Base-by-base conservation (phyloP, 2,113 vertebrate species). In the Camelus bactrianus region DNA sequence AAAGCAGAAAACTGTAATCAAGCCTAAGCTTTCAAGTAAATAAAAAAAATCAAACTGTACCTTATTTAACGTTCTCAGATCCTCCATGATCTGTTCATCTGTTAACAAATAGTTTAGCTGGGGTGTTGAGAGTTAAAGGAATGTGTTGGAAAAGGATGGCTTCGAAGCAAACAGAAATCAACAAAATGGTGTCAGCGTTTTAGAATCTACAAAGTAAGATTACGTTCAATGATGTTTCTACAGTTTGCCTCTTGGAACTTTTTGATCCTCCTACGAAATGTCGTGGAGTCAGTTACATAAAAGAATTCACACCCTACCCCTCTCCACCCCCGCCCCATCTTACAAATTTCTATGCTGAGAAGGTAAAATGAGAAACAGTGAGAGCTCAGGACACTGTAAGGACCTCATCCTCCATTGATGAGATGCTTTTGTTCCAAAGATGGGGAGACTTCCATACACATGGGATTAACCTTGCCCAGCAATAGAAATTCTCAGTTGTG, bases 1-100 rank as follows among this genome's bases (percentile, higher is more conserved):
- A 32, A 82, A 76, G 32, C 24, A 83, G 52, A 62, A 52, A 86
- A 65, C 32, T 52, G 26, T 6, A 19, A 19, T 30, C 80, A 79
- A 65, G 19, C 28, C 65, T 38, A 3, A 81, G 35, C 54, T 87
- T 84, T 76, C 54, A 76, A 54, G 84, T 20, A 77, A 46, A 72
- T 32, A 58, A 60, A 86, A 38, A 64, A 80, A 85, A 30, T 20
- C 48, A 48, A 86, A 86, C 42, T 89, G 38, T 97, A 99, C 99
- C 99, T 99, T 99, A 98, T 99, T 99, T 95, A 99, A 98, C 0
- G 99, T 99, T 97, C 99, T 99, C 94, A 99, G 98, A 98, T 99
- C 99, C 97, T 99, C 99, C 99, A 99, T 99, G 97, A 99, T 99
- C 98, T 99, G 99, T 75, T 99, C 99, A 83, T 99, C 99, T 93